Base-by-base conservation (phyloP, 2,113 vertebrate species). In the Sula dactylatra region DNA sequence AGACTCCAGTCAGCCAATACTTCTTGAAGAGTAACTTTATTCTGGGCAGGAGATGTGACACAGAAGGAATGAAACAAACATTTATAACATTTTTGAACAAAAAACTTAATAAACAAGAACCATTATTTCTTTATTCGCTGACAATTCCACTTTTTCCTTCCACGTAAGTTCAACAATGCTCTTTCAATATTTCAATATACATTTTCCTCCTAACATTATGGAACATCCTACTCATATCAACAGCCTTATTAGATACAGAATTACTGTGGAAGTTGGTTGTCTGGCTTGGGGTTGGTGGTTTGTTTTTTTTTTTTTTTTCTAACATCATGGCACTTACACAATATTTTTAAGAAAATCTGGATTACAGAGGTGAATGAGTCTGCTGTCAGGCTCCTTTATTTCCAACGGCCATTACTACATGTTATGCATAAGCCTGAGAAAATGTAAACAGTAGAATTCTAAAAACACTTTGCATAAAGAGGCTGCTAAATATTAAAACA, bases 11-110 rank as follows among this genome's bases (percentile, higher is more conserved):
- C 66, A 78, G 78, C 32, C 59, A 50, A 1, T 25, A 40, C 52
- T 96, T 96, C 94, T 91, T 97, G 81, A 96, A 90, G 20, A 93
- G 42, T 88, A 90, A 88, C 73, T 98, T 98, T 98, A 98, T 98
- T 98, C 76, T 62, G 76, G 94, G 82, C 74, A 97, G 79, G 49
- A 95, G 61, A 93, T 44, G 96, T 88, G 79, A 96, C 87, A 96
- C 54, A 90, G 66, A 92, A 94, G 45, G 71, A 88, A 87, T 20
- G n/a, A 73, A 83, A 93, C 16, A 91, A 93, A 26, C 16, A 88
- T 55, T 64, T 29, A 8, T 11, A 81, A 91, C 8, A 0, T 14
- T 81, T 82, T 36, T 50, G 36, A 95, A 81, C 34, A 45, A 67
- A 77, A 81, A 45, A 64, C 9, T 22, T 61, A 77, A 73, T 61